Evolutionary conservation across 2,888 invertebrate species (phyloP), one percentile per base, ranked within the genome.

Genomic region (Trimorus sp.): DNA sequence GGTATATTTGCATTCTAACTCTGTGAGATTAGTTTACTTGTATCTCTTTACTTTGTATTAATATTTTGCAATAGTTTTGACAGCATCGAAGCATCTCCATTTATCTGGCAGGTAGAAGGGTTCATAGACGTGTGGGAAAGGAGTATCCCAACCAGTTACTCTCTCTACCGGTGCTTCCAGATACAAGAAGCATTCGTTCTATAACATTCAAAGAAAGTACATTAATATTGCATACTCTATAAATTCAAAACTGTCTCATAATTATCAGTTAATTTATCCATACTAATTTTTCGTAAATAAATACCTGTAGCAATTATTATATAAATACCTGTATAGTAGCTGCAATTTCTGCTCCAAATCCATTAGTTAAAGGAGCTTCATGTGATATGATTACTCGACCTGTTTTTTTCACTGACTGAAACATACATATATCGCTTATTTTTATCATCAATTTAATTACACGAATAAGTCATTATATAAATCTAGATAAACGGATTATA

Each of bases 111-210:
- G 92, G 93, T 99, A 99, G 92, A 99, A 97, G 0, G 97, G 96
- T 92, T 99, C 99, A 92, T 96, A 98, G 60, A 98, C 95, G 92
- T 98, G 98, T 6, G 99, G 98, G 93, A 99, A 99, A 11, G 99
- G 99, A 2, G 98, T 97, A 93, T 99, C 99, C 94, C 98, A 98
- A 11, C 99, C 98, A 36, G 98, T 95, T 60, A 98, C 97, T 84
- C 99, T 94, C 56, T 94, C 92, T 12, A 99, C 93, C 0, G 99
- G 99, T 0, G 99, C 98, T 92, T 99, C 98, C 86, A 99, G 93
- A 91, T 97, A 94, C 53, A 99, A 93, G 92, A 99, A 99, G 90
- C 99, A 99, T 87, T 97, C 95, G 89, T 96, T 95, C 97, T 98
- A 93, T 42, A 85, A 26, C 26, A 26, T 26, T 26, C 26, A 26